Base-by-base conservation (phyloP, 2,888 invertebrate genomes). In the Erebia aethiops region DNA sequence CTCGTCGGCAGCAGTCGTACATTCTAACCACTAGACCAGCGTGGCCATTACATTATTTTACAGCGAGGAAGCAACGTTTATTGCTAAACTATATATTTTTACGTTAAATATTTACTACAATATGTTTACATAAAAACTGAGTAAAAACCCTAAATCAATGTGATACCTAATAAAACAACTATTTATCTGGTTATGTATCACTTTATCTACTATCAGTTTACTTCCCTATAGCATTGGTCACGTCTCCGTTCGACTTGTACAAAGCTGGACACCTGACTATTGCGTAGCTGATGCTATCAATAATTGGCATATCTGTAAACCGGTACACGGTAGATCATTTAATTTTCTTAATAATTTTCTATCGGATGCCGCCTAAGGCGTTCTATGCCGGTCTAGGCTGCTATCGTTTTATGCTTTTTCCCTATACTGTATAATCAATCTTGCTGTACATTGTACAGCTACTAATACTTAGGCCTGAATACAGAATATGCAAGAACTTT, bases 341-440 rank as follows among this genome's bases (percentile, higher is more conserved):
- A 91, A 92, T 92, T 92, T 92, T 92, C 92, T 91, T 90, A 90
- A 92, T 93, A 92, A 92, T 91, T 91, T 92, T 91, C 92, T 92
- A 92, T 91, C 91, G 89, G 78, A 82, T 82, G 79, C 77, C 71
- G 88, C 92, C 87, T 68, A 76, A 75, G 89, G 92, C 91, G 77
- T 76, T 81, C 74, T 75, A 76, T 78, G 82, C 85, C 81, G 82
- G 86, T 86, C 86, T 83, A 82, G 85, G 76, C 77, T 81, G 82
- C 80, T 82, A 83, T 85, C 79, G 87, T 88, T 88, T 88, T 87
- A 81, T 88, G 85, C 87, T 87, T 89, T 91, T 90, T 90, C 84
- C 84, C 86, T 80, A 81, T 82, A 84, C 82, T 82, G 84, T 87
- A 86, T 89, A 90, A 91, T 92, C 91, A 90, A 91, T 91, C 90